Evolutionary conservation across 2,888 invertebrate species (phyloP).

Genomic region (Volucella bombylans): DNA sequence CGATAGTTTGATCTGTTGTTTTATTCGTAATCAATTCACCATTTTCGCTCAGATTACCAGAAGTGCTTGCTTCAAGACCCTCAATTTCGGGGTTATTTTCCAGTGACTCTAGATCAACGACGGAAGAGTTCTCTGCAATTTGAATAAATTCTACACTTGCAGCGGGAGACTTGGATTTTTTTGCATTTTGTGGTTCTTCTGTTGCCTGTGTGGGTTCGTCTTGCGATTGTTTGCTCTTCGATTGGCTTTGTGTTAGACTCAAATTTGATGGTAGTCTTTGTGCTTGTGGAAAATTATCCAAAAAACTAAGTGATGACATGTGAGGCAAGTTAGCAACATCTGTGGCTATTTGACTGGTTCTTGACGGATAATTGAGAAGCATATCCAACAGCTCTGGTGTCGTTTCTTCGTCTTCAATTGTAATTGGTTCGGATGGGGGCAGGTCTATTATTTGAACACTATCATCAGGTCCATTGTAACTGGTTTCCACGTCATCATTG

Average conservation of each 20-base stretch:
- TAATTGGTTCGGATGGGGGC: conserved; percentile 49
- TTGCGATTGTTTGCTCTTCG: background rate
- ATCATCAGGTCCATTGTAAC: background rate
- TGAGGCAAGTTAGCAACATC: background rate
- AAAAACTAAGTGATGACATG: background rate
- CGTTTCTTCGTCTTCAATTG: conserved; percentile 60
- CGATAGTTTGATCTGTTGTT: background rate
- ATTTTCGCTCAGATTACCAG: too few species aligned
- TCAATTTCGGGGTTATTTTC: too few species aligned
- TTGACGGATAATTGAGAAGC: background rate
- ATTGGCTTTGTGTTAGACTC: conserved; percentile 25
- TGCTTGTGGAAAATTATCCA: conserved; percentile 39
- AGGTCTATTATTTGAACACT: conserved; percentile 53
- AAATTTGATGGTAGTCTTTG: conserved; percentile 50
- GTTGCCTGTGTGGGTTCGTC: background rate
- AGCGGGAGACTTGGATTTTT: too few species aligned
- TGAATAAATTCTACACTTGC: too few species aligned
- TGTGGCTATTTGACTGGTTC: too few species aligned
- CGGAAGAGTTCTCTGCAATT: too few species aligned
- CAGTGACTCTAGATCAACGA: too few species aligned
- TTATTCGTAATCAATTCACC: too few species aligned
- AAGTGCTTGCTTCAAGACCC: too few species aligned
- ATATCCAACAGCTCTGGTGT: conserved; percentile 51
- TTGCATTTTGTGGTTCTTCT: too few species aligned
- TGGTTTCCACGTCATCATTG: background rate